Conservation (phyloP, 2,113 vertebrate species). For the Tetrax tetrax region DNA sequence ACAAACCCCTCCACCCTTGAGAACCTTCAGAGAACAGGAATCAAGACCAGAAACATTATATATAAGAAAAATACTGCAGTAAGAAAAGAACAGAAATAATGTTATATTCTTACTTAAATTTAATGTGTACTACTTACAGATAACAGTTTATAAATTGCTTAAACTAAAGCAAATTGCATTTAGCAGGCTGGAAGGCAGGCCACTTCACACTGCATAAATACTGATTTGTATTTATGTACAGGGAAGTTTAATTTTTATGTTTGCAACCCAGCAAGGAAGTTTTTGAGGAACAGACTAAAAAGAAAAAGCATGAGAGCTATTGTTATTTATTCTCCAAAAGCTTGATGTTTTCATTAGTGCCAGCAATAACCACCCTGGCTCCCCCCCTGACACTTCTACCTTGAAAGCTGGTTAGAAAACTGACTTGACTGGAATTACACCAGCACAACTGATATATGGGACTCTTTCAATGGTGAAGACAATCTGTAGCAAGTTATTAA, state of each 20-base stretch:
- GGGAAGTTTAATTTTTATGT: neutral
- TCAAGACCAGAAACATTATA: constrained; percentile 10
- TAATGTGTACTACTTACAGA: neutral
- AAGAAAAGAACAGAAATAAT: neutral
- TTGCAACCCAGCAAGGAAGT: neutral
- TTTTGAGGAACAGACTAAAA: neutral
- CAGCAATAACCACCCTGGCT: neutral
- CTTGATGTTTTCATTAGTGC: neutral
- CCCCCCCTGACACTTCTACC: neutral
- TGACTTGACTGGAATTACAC: neutral
- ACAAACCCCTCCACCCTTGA: neutral
- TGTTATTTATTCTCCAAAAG: neutral
- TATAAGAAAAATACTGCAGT: neutral
- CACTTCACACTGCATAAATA: neutral
- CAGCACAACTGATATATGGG: neutral
- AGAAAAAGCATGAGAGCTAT: neutral
- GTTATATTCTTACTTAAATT: neutral
- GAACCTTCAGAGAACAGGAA: neutral
- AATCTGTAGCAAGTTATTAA: neutral
- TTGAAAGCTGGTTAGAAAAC: neutral
- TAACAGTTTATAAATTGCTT: neutral
- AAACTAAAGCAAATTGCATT: neutral
- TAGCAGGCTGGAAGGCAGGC: neutral
- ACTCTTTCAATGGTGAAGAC: neutral
- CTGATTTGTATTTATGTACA: neutral